phyloP scores from a whole-genome alignment of 2,888 invertebrate species.

The Leptopilina drosophilae region DNA sequence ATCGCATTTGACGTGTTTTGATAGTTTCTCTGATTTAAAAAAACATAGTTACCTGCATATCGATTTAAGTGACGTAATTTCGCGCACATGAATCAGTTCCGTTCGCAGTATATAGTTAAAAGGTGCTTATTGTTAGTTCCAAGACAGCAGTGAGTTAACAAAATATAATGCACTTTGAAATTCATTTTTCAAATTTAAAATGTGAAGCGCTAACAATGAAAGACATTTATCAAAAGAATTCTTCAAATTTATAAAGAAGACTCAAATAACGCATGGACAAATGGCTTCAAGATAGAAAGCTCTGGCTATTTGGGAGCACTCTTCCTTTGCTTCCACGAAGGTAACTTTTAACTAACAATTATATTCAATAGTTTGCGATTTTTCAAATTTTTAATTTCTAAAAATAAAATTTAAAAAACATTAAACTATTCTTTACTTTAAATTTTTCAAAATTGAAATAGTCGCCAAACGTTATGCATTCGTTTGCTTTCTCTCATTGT shows the following conservation, averaged over 20 bases:
- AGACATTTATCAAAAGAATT: background rate
- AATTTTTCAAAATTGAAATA: no score
- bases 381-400: no score
- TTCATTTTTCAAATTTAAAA: background rate
- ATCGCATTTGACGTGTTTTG: slow-evolving; percentile 24
- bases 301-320: slow-evolving; percentile 94
- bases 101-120: slow-evolving; percentile 21
- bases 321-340: slow-evolving; percentile 90
- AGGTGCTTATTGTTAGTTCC: slow-evolving; percentile 22
- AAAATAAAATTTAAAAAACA: no score
- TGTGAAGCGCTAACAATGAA: slow-evolving; percentile 13
- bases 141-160: background rate
- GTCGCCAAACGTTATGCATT: no score
- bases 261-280: slow-evolving; percentile 85
- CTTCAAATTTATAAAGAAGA: slow-evolving; percentile 24
- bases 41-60: slow-evolving; percentile 43
- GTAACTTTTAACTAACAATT: slow-evolving; percentile 77
- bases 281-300: slow-evolving; percentile 94
- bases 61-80: slow-evolving; percentile 52
- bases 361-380: background rate
- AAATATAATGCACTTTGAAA: slow-evolving; percentile 1
- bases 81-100: slow-evolving; percentile 26
- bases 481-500: no score
- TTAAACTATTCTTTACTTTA: no score
- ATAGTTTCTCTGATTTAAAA: slow-evolving; percentile 15